Percentiles rank a stretch among this genome's conserved stretches.
These are phyloP conservation scores for Nycticorax nycticorax DNA, from an alignment of 2,113 vertebrate genomes.

Conservation along the genomic window DNA sequence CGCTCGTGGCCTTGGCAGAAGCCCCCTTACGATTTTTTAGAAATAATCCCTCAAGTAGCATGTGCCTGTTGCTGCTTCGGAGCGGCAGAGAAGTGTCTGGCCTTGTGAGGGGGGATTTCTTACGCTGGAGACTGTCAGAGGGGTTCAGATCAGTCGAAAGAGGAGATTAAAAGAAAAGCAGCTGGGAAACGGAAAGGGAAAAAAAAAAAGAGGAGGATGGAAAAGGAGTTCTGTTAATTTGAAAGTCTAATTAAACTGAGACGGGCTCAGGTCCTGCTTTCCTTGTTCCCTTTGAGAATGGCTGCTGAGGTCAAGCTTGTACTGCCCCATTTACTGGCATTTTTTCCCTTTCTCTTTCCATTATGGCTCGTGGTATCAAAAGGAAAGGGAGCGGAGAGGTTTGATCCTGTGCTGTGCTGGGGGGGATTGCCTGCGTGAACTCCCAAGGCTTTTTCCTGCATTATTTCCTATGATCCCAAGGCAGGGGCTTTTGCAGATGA, in stretches of 20 bases:
- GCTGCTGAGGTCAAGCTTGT: not conserved
- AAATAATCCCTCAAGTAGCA: not conserved
- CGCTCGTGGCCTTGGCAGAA: not conserved
- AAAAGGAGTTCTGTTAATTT: not conserved
- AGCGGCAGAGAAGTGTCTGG: not conserved
- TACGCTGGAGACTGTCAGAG: not conserved
- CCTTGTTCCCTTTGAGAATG: not conserved
- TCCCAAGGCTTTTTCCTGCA: not conserved
- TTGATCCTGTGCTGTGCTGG: not conserved
- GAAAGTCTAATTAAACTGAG: not conserved
- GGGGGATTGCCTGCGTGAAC: not conserved
- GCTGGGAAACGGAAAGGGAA: accelerated
- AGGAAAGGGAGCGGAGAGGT: not conserved
- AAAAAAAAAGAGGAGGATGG: not conserved
- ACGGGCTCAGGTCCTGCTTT: not conserved
- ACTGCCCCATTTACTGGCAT: not conserved
- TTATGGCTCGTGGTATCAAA: not conserved
- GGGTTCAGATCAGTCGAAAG: not conserved
- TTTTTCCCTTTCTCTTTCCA: not conserved
- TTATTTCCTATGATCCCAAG: not conserved
- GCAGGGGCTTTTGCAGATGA: not conserved
- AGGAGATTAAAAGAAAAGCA: not conserved
- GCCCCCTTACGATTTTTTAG: not conserved
- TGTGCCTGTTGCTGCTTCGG: not conserved
- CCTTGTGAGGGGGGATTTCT: not conserved